Percentiles rank a stretch among this genome's conserved stretches.
These are phyloP conservation scores for Euzophera pinguis DNA, from an alignment of 2,888 invertebrate genomes.

Conservation along the genomic window DNA sequence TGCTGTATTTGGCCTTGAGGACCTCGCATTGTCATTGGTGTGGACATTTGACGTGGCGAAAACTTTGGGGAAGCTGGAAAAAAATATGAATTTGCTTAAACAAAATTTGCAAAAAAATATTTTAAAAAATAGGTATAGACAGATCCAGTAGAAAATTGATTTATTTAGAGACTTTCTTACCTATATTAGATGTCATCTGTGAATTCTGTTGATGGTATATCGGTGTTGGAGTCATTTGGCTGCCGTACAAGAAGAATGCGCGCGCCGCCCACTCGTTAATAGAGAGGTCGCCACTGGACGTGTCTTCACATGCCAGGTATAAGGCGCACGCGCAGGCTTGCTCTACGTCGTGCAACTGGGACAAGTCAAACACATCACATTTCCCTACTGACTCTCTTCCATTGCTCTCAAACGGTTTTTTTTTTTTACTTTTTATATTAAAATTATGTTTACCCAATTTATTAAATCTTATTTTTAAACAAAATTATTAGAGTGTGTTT, in stretches of 20 bases:
- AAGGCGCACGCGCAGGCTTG: conserved; percentile 95
- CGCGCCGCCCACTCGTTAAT: conserved; percentile 93
- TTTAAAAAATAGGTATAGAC: neutral
- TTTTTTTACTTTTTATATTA: too few relatives aligned
- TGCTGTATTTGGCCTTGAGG: conserved; percentile 55
- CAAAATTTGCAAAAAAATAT: neutral
- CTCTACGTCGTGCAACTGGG: conserved; percentile 83
- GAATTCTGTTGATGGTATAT: conserved; percentile 48
- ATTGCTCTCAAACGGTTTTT: too few relatives aligned
- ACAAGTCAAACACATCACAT: too few relatives aligned
- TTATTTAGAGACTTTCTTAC: conserved; percentile 27
- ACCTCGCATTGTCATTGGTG: conserved; percentile 65
- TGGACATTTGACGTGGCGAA: conserved; percentile 72
- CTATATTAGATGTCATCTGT: conserved; percentile 50
- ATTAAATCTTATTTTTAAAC: too few relatives aligned
- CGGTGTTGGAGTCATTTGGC: conserved; percentile 79
- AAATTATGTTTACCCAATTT: too few relatives aligned
- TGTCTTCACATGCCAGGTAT: conserved; percentile 88
- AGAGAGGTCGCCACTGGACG: conserved; percentile 68
- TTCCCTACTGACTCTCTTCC: too few relatives aligned
- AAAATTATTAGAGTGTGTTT: too few relatives aligned
- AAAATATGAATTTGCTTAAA: neutral
- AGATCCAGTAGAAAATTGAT: too few relatives aligned
- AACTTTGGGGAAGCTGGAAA: conserved; percentile 67
- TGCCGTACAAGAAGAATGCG: conserved; percentile 95